Base-by-base conservation (phyloP, 2,113 vertebrate genomes). In the Percopsis transmontana region DNA sequence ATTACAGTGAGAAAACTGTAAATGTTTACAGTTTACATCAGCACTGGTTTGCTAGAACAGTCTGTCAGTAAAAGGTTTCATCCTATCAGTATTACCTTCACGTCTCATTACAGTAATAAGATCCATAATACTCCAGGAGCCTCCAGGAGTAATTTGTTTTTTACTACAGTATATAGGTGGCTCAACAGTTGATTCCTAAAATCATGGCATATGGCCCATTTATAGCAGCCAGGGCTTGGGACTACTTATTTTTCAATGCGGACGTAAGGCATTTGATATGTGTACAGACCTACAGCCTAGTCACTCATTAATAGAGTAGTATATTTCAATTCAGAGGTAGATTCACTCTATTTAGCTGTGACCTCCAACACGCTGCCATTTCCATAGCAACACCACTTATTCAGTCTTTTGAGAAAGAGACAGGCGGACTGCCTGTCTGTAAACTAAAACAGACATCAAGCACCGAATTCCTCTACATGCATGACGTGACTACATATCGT, bases 1-100 rank as follows among this genome's bases (percentile, higher is more conserved):
- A 6, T 33, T 33, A 33, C 27, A 33, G 5, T 33, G 27, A n/a
- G n/a, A n/a, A n/a, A n/a, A n/a, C n/a, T n/a, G n/a, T n/a, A n/a
- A n/a, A n/a, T n/a, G n/a, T n/a, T n/a, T n/a, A n/a, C n/a, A n/a
- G n/a, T n/a, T n/a, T n/a, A n/a, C n/a, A n/a, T n/a, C n/a, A n/a
- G 27, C 27, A 33, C 8, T 33, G 27, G 5, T 33, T n/a, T n/a
- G 38, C 70, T 48, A 58, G 58, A 76, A 68, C 70, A 76, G 76
- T 81, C 81, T 86, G 78, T 87, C 82, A 84, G 62, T 73, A 73
- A 60, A 72, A n/a, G n/a, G n/a, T n/a, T n/a, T n/a, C n/a, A n/a
- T n/a, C n/a, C n/a, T n/a, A n/a, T n/a, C n/a, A n/a, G n/a, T n/a
- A n/a, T n/a, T n/a, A n/a, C n/a, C n/a, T n/a, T n/a, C 27, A 6